These are phyloP conservation scores for Drosophila seclusa DNA, from an alignment of 2,888 invertebrate species.

Conservation along the genomic window DNA sequence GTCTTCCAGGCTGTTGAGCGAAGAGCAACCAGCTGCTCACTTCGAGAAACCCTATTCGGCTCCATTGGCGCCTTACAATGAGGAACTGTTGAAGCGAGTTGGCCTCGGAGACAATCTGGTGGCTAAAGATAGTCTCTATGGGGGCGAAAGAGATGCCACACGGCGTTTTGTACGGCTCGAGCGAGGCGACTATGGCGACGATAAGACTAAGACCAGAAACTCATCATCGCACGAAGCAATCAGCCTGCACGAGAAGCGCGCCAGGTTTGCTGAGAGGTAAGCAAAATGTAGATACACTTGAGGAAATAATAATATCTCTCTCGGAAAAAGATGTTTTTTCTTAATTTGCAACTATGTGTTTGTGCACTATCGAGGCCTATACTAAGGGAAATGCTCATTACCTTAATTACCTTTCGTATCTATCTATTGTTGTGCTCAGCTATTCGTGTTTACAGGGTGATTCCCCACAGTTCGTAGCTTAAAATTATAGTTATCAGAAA, in stretches of 20 bases:
- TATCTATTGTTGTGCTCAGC: slow-evolving; percentile 21
- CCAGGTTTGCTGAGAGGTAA: slow-evolving; percentile 65
- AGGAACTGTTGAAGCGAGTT: slow-evolving; percentile 54
- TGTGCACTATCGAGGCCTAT: background rate
- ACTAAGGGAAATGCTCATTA: slow-evolving; percentile 38
- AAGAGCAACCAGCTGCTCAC: background rate
- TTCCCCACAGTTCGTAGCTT: background rate
- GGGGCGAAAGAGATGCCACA: slow-evolving; percentile 11
- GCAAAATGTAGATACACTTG: background rate
- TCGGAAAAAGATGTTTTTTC: background rate
- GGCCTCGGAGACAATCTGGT: slow-evolving; percentile 37
- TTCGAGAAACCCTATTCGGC: slow-evolving; percentile 70
- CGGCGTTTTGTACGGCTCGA: slow-evolving; percentile 61
- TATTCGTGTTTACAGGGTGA: slow-evolving; percentile 19
- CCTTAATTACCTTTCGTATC: slow-evolving; percentile 41
- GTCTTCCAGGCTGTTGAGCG: slow-evolving; percentile 17
- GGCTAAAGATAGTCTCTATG: slow-evolving; percentile 49
- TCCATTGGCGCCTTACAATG: slow-evolving; percentile 72
- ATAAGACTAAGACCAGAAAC: slow-evolving; percentile 10
- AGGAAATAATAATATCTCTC: background rate
- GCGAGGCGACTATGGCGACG: slow-evolving; percentile 25
- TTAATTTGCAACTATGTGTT: background rate
- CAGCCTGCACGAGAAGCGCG: slow-evolving; percentile 49
- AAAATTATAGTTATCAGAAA: background rate
- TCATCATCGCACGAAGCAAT: slow-evolving; percentile 65